Evolutionary conservation across 1,140 invertebrate genomes (phyloP).

Genomic region (Drosophila miranda): DNA sequence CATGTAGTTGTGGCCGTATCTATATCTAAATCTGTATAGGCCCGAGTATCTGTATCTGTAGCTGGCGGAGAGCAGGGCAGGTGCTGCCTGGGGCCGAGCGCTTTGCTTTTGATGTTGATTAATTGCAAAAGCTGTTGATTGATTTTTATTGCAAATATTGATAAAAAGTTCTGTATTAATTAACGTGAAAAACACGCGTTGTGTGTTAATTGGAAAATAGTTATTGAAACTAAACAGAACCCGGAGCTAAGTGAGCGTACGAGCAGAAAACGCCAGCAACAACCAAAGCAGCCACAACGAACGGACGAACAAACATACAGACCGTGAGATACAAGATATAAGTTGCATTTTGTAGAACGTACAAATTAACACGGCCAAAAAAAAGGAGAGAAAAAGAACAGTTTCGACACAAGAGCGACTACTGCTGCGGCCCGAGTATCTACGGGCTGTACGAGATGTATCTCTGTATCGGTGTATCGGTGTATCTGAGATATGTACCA

Average conservation of each 20-base stretch:
- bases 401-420: slow-evolving; percentile 53
- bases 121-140: slow-evolving; percentile 78
- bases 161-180: slow-evolving; percentile 81
- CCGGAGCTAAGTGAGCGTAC: slow-evolving; percentile 60
- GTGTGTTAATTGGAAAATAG: slow-evolving; percentile 78
- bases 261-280: slow-evolving; percentile 54
- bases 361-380: slow-evolving; percentile 73
- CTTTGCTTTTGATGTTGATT: slow-evolving; percentile 77
- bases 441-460: slow-evolving; percentile 9
- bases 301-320: slow-evolving; percentile 78
- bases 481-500: slow-evolving; percentile 44
- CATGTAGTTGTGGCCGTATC: slow-evolving; percentile 12
- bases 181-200: slow-evolving; percentile 80
- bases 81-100: slow-evolving; percentile 26
- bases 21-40: slow-evolving; percentile 24
- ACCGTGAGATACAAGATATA: slow-evolving; percentile 75
- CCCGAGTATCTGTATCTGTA: slow-evolving; percentile 24
- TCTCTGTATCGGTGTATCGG: slow-evolving; percentile 23
- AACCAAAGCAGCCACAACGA: slow-evolving; percentile 56
- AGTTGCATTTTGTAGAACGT: slow-evolving; percentile 75
- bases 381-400: slow-evolving; percentile 51
- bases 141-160: slow-evolving; percentile 82
- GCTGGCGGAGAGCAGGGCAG: background rate
- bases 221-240: slow-evolving; percentile 80
- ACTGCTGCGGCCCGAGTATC: slow-evolving; percentile 1